A percentile compares a stretch with the other conserved stretches of the same genome.
Evolutionary conservation across 2,797 vertebrate genomes (phyloP).

Genomic region (Argya squamiceps): DNA sequence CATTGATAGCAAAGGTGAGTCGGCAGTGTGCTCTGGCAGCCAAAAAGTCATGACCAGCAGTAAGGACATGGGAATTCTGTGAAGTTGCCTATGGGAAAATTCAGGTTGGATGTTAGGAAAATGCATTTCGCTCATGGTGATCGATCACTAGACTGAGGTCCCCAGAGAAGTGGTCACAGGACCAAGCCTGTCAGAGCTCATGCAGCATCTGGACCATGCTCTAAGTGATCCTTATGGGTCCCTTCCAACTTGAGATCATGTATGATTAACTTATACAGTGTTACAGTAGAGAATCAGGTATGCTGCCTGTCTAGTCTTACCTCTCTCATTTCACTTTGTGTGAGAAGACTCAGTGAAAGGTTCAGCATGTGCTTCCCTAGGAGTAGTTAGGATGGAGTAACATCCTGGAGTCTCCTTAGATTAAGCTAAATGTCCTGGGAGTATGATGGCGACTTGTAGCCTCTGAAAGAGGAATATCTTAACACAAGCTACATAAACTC

Average conservation of each 20-base stretch:
- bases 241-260: background rate
- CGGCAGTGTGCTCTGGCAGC: background rate
- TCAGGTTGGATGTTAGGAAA: background rate
- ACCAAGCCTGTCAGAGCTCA: background rate
- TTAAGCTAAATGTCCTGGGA: background rate
- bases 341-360: background rate
- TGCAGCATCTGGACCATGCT: accelerated
- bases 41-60: background rate
- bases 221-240: background rate
- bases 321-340: background rate
- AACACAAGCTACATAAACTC: background rate
- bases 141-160: background rate
- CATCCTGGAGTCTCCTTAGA: background rate
- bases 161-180: accelerated
- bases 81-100: background rate
- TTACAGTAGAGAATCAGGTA: background rate
- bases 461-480: background rate
- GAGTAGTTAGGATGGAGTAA: background rate
- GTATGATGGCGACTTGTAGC: background rate
- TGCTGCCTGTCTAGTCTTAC: background rate
- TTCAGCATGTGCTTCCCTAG: background rate
- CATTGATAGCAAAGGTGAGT: background rate
- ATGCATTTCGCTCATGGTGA: background rate
- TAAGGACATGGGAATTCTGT: accelerated
- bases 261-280: background rate